Percentiles rank a stretch among this genome's conserved stretches.
phyloP scores from a whole-genome alignment of 2,113 vertebrate genomes.

The Gadus macrocephalus region DNA sequence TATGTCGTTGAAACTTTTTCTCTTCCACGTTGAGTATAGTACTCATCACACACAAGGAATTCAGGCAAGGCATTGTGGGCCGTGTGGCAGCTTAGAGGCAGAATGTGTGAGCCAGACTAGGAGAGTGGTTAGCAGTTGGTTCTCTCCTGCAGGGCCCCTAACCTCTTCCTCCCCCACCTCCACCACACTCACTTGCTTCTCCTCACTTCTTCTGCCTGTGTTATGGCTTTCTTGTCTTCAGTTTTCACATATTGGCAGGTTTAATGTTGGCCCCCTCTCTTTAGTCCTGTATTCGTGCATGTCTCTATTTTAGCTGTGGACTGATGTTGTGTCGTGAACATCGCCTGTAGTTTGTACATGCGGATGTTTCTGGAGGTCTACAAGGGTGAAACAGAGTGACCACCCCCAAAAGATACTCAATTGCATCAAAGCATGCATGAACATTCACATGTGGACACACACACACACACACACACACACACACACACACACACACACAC shows the following conservation, averaged over 20 bases:
- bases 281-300: not conserved
- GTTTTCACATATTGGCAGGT: no score
- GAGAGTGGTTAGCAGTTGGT: not conserved
- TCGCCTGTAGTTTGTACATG: not conserved
- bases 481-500: not conserved
- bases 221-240: no score
- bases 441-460: no score
- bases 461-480: not conserved
- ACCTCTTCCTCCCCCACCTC: not conserved
- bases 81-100: slow-evolving; percentile 42
- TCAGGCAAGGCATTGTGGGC: slow-evolving; percentile 62
- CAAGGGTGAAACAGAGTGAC: not conserved
- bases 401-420: no score
- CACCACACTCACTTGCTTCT: not conserved
- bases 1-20: slow-evolving; percentile 67
- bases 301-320: not conserved
- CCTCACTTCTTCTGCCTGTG: no score
- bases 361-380: not conserved
- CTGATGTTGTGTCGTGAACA: not conserved
- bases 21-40: slow-evolving; percentile 60
- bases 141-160: not conserved
- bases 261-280: no score
- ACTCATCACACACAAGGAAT: slow-evolving; percentile 62
- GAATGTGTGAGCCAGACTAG: slow-evolving; percentile 63
- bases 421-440: no score